These are phyloP conservation scores for Lysandra coridon DNA, from an alignment of 2,888 invertebrate species.

Conservation along the genomic window DNA sequence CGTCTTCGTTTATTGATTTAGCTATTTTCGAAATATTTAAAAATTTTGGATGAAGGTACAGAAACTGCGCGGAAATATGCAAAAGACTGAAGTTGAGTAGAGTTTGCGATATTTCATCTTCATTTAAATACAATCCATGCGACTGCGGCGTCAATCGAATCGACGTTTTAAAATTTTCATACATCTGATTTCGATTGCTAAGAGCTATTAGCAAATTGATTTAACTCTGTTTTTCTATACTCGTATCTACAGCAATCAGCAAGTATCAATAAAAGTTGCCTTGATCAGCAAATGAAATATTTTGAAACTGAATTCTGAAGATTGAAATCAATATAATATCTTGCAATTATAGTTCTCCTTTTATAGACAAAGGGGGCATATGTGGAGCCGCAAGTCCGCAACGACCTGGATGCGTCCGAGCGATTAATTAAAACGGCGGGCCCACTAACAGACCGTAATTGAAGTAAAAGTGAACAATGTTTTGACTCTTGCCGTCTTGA, in stretches of 20 bases:
- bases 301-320: neutral
- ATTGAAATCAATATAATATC: constrained; percentile 21
- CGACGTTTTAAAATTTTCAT: too few relatives aligned
- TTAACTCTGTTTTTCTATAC: too few relatives aligned
- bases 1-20: neutral
- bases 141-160: too few relatives aligned
- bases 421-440: constrained; percentile 67
- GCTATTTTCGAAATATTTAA: neutral
- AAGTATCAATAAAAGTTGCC: too few relatives aligned
- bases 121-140: too few relatives aligned
- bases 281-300: too few relatives aligned
- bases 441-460: constrained; percentile 57
- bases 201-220: too few relatives aligned
- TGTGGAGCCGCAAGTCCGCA: constrained; percentile 56
- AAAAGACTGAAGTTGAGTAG: neutral
- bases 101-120: too few relatives aligned
- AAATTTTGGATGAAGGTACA: neutral
- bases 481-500: constrained; percentile 28
- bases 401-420: constrained; percentile 70
- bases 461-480: constrained; percentile 33
- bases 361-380: constrained; percentile 59
- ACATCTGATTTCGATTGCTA: too few relatives aligned
- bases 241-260: too few relatives aligned
- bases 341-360: constrained; percentile 42
- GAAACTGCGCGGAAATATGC: neutral